These are phyloP conservation scores for Acanthococcus lagerstroemiae DNA, from an alignment of 2,888 invertebrate genomes.

Conservation along the genomic window DNA sequence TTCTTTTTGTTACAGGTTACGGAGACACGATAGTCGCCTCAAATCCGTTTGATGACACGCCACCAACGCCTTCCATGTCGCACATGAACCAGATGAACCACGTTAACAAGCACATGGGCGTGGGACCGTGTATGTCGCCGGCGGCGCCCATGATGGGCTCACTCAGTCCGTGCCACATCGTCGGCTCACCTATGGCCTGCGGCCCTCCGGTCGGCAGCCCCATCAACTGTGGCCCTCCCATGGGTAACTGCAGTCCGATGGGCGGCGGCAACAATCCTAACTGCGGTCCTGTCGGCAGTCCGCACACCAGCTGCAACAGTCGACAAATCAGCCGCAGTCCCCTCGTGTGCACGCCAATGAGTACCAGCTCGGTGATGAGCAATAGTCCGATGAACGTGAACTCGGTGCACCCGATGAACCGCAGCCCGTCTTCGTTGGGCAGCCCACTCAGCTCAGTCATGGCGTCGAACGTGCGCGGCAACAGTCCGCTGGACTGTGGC, in stretches of 20 bases:
- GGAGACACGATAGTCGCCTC: conserved; percentile 92
- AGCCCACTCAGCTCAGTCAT: conserved; percentile 36
- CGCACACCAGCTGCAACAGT: conserved; percentile 21
- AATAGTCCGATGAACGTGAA: conserved; percentile 59
- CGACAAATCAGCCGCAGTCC: conserved; percentile 35
- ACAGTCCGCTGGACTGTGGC: conserved; percentile 43
- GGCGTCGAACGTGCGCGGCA: conserved; percentile 40
- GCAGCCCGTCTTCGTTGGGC: conserved; percentile 38
- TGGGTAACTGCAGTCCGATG: conserved; percentile 48
- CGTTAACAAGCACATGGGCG: conserved; percentile 21
- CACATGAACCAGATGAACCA: conserved; percentile 41
- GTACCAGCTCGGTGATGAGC: conserved; percentile 35
- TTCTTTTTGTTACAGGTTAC: conserved; percentile 49
- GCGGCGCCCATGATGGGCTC: conserved; percentile 40
- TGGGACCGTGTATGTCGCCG: conserved; percentile 26
- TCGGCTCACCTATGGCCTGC: conserved; percentile 47
- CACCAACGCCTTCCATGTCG: conserved; percentile 42
- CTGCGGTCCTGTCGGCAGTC: conserved; percentile 46
- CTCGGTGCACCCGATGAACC: conserved; percentile 43
- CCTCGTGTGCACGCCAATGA: conserved; percentile 35
- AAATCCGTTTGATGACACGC: conserved; percentile 89
- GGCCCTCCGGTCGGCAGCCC: conserved; percentile 57
- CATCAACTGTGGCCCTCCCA: conserved; percentile 48
- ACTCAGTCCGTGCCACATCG: conserved; percentile 49
- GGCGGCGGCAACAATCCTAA: conserved; percentile 36